Conservation (phyloP, 2,797 vertebrate species). For the Podarcis lilfordi region DNA sequence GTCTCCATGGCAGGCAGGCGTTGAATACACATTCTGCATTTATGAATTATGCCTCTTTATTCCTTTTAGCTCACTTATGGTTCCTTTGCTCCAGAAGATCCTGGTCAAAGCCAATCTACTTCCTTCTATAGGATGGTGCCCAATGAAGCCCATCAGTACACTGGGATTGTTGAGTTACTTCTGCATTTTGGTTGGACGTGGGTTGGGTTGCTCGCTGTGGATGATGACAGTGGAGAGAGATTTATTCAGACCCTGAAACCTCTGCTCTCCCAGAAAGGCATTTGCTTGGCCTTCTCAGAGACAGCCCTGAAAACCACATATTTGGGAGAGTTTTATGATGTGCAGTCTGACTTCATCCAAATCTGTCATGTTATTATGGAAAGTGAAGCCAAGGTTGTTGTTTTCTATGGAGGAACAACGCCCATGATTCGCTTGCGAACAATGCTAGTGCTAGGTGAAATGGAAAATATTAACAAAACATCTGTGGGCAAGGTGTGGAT, state of each 20-base stretch:
- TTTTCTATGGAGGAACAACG: not conserved
- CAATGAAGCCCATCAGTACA: too few species aligned
- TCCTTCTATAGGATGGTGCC: too few species aligned
- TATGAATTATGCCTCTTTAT: too few species aligned
- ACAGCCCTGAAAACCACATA: not conserved
- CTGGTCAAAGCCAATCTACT: too few species aligned
- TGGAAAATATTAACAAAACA: not conserved
- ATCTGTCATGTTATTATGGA: not conserved
- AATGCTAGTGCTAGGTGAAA: not conserved
- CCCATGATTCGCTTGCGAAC: not conserved
- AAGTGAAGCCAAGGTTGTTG: not conserved
- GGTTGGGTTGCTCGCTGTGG: slow-evolving; percentile 22
- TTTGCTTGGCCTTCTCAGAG: slow-evolving; percentile 13
- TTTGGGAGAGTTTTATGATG: not conserved
- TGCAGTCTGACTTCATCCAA: not conserved
- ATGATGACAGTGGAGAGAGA: slow-evolving; percentile 2
- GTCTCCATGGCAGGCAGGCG: too few species aligned
- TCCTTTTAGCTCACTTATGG: too few species aligned
- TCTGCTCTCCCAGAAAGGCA: not conserved
- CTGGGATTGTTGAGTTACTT: not conserved
- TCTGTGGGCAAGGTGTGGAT: slow-evolving; percentile 21
- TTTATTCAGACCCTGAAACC: not conserved
- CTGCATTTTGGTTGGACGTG: slow-evolving; percentile 34
- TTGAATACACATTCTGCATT: too few species aligned
- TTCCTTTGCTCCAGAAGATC: too few species aligned